Conservation (phyloP, 92 coral and sea anemone species). For the Micromussa lordhowensis region DNA sequence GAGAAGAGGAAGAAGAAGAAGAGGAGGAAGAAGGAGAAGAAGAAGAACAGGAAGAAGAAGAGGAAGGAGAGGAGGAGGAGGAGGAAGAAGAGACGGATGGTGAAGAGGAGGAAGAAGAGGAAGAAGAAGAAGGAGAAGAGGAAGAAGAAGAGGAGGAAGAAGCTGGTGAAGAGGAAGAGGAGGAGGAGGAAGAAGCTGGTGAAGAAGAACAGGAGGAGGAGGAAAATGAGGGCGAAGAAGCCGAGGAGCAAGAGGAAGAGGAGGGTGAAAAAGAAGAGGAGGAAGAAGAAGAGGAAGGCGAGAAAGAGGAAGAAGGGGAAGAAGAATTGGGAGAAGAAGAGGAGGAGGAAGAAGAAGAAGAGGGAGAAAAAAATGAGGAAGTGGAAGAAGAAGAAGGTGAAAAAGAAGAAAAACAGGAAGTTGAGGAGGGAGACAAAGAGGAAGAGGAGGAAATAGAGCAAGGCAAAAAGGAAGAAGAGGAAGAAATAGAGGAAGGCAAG, state of each 20-base stretch:
- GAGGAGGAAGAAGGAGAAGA: constrained; percentile 30
- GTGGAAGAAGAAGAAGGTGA: constrained; percentile 19
- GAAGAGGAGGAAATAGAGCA: constrained; percentile 32
- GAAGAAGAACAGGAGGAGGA: constrained; percentile 23
- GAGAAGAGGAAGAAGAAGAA: constrained; percentile 24
- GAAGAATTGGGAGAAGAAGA: constrained; percentile 9
- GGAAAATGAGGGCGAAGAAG: constrained; percentile 7
- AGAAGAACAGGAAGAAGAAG: constrained; percentile 29
- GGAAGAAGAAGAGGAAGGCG: constrained; percentile 22
- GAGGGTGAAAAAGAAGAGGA: constrained; percentile 37
- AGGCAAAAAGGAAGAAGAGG: constrained; percentile 31
- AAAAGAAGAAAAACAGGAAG: constrained; percentile 22
- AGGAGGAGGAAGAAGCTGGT: constrained; percentile 19
- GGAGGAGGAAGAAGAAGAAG: constrained; percentile 19
- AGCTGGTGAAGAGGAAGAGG: constrained; percentile 27
- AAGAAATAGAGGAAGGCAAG: constrained; percentile 12
- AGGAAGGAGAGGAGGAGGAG: constrained; percentile 26
- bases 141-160: constrained; percentile 30
- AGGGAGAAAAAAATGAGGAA: constrained; percentile 24
- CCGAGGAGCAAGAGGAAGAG: constrained; percentile 16
- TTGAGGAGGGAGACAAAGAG: constrained; percentile 25
- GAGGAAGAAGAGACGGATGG: constrained; percentile 19
- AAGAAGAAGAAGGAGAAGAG: constrained; percentile 30
- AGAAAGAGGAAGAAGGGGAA: constrained; percentile 27
- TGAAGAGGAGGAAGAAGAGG: constrained; percentile 32